Conservation (phyloP, 1,140 invertebrate species). For the Meteorus sp. region DNA sequence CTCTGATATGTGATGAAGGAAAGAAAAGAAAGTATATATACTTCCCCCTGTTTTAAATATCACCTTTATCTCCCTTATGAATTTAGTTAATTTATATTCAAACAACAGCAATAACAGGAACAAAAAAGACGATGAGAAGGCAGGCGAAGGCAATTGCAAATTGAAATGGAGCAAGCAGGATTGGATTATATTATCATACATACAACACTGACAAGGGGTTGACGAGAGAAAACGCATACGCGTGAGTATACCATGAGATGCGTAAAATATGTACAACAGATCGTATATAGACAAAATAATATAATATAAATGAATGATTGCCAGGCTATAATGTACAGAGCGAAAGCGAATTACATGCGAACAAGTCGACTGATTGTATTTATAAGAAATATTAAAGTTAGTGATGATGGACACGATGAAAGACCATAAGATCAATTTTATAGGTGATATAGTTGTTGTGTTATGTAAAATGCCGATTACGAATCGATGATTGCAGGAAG, state of each 20-base stretch:
- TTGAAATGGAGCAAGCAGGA: conserved; percentile 13
- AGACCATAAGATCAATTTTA: conserved; percentile 15
- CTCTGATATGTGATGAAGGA: neutral
- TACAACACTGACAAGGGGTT: neutral
- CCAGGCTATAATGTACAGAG: neutral
- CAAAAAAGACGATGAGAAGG: neutral
- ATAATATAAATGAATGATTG: conserved; percentile 10
- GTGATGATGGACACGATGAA: conserved; percentile 16
- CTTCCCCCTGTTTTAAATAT: no score
- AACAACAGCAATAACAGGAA: no score
- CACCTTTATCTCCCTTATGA: no score
- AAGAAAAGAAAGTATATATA: neutral
- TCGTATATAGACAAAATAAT: conserved; percentile 13
- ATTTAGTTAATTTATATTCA: conserved; percentile 9
- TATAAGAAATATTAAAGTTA: neutral
- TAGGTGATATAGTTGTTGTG: conserved; percentile 12
- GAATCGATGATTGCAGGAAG: neutral
- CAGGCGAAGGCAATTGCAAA: neutral
- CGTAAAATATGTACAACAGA: neutral
- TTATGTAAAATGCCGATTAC: conserved; percentile 6
- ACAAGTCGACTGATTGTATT: no score
- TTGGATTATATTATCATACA: neutral
- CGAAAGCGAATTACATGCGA: conserved; percentile 13
- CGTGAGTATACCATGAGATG: neutral
- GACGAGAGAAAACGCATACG: neutral